phyloP scores from a whole-genome alignment of 2,888 invertebrate species.

The Patella ulyssiponensis region DNA sequence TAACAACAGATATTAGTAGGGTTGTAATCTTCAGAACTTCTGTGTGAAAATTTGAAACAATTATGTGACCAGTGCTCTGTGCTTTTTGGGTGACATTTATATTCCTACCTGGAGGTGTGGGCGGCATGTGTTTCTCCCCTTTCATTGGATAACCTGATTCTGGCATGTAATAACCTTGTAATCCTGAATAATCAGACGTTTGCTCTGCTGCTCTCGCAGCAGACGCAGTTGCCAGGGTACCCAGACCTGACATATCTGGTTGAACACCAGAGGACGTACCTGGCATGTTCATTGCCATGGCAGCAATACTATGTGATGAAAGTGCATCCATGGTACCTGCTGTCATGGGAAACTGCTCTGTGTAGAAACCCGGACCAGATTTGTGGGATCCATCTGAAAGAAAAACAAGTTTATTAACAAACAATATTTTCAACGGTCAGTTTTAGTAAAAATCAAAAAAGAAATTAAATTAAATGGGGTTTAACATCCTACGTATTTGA shows the following conservation, averaged over 20 bases:
- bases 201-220: conserved; percentile 33
- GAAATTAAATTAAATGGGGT: too few relatives aligned
- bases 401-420: too few relatives aligned
- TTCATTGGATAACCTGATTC: conserved; percentile 51
- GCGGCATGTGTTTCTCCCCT: conserved; percentile 54
- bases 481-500: too few relatives aligned
- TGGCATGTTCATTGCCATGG: conserved; percentile 27
- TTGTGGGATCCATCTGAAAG: not conserved
- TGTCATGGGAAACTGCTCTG: conserved; percentile 8
- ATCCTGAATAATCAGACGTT: not conserved
- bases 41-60: not conserved
- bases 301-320: conserved; percentile 4
- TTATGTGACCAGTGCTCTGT: conserved; percentile 13
- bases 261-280: not conserved
- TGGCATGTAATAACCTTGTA: conserved; percentile 41
- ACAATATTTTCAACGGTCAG: too few relatives aligned
- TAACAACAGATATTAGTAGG: too few relatives aligned
- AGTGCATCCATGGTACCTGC: not conserved
- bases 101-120: conserved; percentile 58
- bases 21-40: too few relatives aligned
- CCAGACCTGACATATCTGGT: conserved; percentile 28
- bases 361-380: not conserved
- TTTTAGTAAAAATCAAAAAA: too few relatives aligned
- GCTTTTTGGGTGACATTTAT: conserved; percentile 48
- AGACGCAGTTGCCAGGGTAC: conserved; percentile 35